phyloP scores from a whole-genome alignment of 2,797 vertebrate genomes.

The Coilia nasus region DNA sequence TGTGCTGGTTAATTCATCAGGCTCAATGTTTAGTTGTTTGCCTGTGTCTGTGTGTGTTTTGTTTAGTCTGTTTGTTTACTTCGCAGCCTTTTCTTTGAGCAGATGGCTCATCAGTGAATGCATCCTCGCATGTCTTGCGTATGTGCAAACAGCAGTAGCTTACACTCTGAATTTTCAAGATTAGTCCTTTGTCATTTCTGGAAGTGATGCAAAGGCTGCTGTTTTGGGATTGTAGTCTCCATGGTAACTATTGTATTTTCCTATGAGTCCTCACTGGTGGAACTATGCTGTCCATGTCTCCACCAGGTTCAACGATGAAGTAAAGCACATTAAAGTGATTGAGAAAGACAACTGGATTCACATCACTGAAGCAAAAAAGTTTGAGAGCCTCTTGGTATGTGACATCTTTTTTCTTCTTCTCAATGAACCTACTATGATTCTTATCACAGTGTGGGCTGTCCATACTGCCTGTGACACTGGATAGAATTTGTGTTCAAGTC shows the following conservation, averaged over 20 bases:
- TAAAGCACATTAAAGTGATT: constrained; percentile 98
- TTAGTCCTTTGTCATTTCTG: neutral
- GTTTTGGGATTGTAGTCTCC: neutral
- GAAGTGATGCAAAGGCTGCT: neutral
- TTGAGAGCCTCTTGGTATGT: constrained; percentile 91
- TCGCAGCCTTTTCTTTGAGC: constrained; percentile 7
- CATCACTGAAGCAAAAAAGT: constrained; percentile 98
- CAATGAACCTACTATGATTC: neutral
- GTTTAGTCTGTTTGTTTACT: neutral
- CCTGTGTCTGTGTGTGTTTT: neutral
- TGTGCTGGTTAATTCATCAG: neutral
- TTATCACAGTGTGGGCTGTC: neutral
- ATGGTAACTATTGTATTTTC: neutral
- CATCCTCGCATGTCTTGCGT: neutral
- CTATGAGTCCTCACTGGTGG: neutral
- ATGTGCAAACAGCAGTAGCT: neutral
- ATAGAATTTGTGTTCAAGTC: too few relatives aligned
- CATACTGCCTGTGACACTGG: too few relatives aligned
- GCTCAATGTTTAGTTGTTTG: constrained; percentile 1
- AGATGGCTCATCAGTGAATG: neutral
- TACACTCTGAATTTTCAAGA: neutral
- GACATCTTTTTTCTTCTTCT: neutral
- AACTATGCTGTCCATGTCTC: neutral
- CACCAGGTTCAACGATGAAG: constrained; percentile 94
- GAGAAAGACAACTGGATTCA: constrained; percentile 98